Base-by-base conservation (phyloP, 2,888 invertebrate species). In the Arrhopalites spinosus region DNA sequence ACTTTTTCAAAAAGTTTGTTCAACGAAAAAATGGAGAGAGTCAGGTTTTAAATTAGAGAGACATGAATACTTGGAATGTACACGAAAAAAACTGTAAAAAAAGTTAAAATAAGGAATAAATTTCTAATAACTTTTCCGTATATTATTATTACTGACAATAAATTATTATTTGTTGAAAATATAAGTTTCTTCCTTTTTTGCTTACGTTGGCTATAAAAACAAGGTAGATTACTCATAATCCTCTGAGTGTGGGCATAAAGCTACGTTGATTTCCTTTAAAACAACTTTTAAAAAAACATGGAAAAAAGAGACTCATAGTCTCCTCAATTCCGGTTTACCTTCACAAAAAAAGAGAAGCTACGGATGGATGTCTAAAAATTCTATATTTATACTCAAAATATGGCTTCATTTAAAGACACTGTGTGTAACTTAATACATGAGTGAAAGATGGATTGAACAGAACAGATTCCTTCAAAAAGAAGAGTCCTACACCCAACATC, bases 391-490 rank as follows among this genome's bases (percentile, higher is more conserved):
- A 53, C n/a, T 23, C 15, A 20, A 53, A 36, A 59, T 59, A 59
- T 59, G 59, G 25, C 25, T 59, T 25, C 59, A 59, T 59, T 59
- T 59, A 59, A 36, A 27, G 59, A 25, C 13, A 13, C 8, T 25
- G 25, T 59, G 59, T 59, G 59, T 25, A 59, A 59, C 59, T 27
- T 15, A 59, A 59, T 59, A 59, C 59, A 59, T 27, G 23, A 11
- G 25, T 59, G 59, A 59, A 59, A 25, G 59, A 59, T 59, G 59
- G 59, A 36, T 23, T 59, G 59, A 59, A 25, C 23, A 23, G 25
- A 25, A 59, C 36, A 36, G 11, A 23, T 59, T 59, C 59, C 36
- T 36, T 36, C 36, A 7, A 7, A 7, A 36, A 3, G 36, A 36
- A 11, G 3, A 3, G 5, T 36, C 3, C 36, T 36, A 36, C 36